Evolutionary conservation across 2,797 vertebrate species (phyloP), one percentile per base, ranked within the genome.

Genomic region (Pangasius macronema): DNA sequence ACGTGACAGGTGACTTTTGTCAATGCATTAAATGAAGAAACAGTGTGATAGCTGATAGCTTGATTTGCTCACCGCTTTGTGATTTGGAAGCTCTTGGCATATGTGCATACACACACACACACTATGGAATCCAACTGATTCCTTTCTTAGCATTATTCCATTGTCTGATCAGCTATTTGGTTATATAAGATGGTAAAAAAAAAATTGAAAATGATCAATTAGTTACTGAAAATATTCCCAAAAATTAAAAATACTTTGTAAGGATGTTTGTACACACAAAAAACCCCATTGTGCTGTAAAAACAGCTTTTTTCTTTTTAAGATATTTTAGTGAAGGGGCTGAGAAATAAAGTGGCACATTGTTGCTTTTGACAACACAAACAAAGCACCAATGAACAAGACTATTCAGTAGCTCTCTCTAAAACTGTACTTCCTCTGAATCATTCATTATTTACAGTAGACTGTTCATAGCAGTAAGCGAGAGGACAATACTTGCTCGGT

Each of bases 361-460:
- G 76, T 80, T 55, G 30, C 51, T 51, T 53, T 53, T 76, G 46
- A 55, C 30, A 59, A 24, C 33, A 30, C 55, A 8, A 27, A 81
- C 77, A 81, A 81, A 81, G 24, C 77, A 14, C 33, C 22, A 42
- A 27, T 39, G 55, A 81, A 39, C 53, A 80, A 27, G 49, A 59
- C 77, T 27, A 81, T 81, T 81, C 77, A 81, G 36, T 1, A 39
- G 22, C 36, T 81, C 33, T 39, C 6, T 16, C 11, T 30, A 22
- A 57, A 79, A 57, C 18, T 20, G 8, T 24, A 20, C 20, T 39
- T 42, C 33, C 33, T 81, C 55, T 27, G 55, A 81, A 61, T 81
- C 77, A 81, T 81, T 81, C 36, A 81, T 81, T 61, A 81, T 59
- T 39, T 80, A 80, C 53, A 79, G 53, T 7, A 22, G 20, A 55